Percentiles rank a stretch among this genome's conserved stretches.
These are phyloP conservation scores for Lophotis ruficrista DNA, from an alignment of 2,113 vertebrate species.

Conservation along the genomic window DNA sequence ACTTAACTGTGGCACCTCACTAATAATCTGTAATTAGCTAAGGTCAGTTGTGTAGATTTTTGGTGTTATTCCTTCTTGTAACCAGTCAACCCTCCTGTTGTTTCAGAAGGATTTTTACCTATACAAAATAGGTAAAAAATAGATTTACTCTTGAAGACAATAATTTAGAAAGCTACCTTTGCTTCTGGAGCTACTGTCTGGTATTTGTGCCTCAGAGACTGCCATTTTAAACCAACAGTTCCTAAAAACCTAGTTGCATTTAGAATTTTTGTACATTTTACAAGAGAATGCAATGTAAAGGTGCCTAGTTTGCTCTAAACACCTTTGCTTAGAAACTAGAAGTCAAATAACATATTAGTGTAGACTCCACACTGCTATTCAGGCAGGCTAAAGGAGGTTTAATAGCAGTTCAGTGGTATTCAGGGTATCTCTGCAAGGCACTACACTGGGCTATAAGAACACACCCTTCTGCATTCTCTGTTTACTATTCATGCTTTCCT, in stretches of 20 bases:
- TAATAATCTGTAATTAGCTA: not conserved
- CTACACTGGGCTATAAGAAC: not conserved
- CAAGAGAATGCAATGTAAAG: not conserved
- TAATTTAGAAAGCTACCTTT: not conserved
- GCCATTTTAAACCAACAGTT: not conserved
- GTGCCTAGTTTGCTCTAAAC: not conserved
- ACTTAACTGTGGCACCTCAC: not conserved
- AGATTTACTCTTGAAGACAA: not conserved
- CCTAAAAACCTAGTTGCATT: not conserved
- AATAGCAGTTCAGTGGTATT: not conserved
- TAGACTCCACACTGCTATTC: not conserved
- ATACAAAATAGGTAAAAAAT: not conserved
- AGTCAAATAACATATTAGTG: not conserved
- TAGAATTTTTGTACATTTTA: not conserved
- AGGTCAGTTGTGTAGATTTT: not conserved
- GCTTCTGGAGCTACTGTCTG: not conserved
- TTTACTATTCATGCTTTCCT: not conserved
- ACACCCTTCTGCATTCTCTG: not conserved
- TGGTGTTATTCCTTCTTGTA: not conserved
- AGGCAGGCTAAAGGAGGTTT: not conserved
- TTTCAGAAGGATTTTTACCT: not conserved
- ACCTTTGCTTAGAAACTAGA: not conserved
- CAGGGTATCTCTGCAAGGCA: not conserved
- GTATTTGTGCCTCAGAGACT: not conserved
- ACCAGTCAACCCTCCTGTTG: not conserved